Evolutionary conservation across 2,888 invertebrate species (phyloP).

Genomic region (Hypsopygia costalis): DNA sequence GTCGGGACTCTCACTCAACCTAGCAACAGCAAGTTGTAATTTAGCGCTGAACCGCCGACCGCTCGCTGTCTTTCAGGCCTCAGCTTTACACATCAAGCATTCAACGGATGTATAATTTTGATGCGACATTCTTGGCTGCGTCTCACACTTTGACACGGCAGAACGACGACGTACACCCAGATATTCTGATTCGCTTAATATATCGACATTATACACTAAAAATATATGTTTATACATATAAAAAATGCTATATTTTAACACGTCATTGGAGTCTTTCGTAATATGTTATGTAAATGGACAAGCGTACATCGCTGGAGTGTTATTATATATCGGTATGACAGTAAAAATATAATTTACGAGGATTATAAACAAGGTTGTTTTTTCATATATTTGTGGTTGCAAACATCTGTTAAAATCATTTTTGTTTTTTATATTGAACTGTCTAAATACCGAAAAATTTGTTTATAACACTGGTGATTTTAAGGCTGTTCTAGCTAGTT

Average conservation of each 20-base stretch:
- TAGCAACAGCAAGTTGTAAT: neutral
- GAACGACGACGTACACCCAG: conserved; percentile 37
- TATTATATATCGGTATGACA: neutral
- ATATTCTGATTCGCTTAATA: conserved; percentile 37
- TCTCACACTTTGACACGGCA: conserved; percentile 34
- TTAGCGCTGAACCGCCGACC: neutral
- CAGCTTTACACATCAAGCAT: conserved; percentile 11
- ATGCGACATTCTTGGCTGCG: conserved; percentile 58
- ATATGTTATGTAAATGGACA: neutral
- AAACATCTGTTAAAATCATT: no score
- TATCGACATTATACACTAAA: conserved; percentile 1
- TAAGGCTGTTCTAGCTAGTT: no score
- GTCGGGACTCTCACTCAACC: no score
- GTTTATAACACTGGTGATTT: no score
- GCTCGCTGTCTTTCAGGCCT: neutral
- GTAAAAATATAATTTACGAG: neutral
- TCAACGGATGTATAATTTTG: conserved; percentile 53
- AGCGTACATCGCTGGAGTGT: neutral
- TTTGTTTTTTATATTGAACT: neutral
- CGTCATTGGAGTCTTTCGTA: neutral
- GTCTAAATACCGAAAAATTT: no score
- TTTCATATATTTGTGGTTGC: no score
- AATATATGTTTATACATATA: conserved; percentile 3
- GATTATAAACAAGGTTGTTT: neutral
- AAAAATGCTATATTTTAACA: conserved; percentile 1